Conservation (phyloP, 2,113 vertebrate genomes). For the Sialia sialis region DNA sequence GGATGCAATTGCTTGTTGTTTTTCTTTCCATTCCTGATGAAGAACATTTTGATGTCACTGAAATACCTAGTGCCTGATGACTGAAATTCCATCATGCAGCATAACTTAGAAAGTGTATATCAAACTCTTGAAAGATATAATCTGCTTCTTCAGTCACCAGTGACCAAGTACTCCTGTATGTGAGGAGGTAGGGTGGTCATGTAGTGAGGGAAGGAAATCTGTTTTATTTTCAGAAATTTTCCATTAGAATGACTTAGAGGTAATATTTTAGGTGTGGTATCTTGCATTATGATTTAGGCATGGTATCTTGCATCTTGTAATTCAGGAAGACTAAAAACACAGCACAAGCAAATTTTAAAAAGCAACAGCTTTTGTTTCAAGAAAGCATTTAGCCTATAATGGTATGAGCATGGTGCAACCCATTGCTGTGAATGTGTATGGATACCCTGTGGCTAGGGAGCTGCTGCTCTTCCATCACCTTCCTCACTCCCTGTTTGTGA, state of each 20-base stretch:
- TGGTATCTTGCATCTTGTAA: background rate
- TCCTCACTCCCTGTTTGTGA: constrained; percentile 2
- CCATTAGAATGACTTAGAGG: background rate
- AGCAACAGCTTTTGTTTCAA: background rate
- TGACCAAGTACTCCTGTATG: background rate
- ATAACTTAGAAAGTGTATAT: background rate
- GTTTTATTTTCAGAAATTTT: background rate
- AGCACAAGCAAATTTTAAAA: background rate
- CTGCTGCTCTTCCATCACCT: constrained; percentile 4
- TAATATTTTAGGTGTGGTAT: background rate
- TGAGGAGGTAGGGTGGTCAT: background rate
- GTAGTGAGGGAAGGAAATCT: background rate
- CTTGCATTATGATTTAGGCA: background rate
- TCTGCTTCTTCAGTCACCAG: background rate
- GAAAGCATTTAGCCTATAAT: background rate
- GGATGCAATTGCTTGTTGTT: constrained; percentile 4
- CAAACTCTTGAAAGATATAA: background rate
- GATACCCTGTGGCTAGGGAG: background rate
- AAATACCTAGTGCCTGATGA: background rate
- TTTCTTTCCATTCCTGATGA: background rate
- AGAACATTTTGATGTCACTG: background rate
- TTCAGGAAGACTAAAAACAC: background rate
- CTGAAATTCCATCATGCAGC: background rate
- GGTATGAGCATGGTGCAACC: background rate
- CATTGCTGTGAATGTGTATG: background rate